Evolutionary conservation across 37 sponge, comb jelly and placozoan species (phyloP), one percentile per base, ranked within the genome.

Genomic region (Ianthella basta): DNA sequence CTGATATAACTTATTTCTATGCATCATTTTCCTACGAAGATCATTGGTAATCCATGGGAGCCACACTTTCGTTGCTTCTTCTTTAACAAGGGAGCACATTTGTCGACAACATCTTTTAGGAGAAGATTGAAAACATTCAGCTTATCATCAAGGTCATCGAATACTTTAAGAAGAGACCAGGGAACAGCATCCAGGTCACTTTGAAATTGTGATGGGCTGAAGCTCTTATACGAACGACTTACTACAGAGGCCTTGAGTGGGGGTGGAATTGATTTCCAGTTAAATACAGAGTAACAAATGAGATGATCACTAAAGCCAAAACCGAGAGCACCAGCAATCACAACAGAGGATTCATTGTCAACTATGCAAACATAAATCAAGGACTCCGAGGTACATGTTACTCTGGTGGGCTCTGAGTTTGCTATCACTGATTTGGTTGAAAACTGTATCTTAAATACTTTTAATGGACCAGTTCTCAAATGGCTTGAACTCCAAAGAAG

Each of bases 361-460:
- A 72, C 73, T 72, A 72, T 72, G 73, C 73, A 72, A 15, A 72
- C 73, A 72, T 72, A 37, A 72, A 72, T 72, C 19, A 72, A 40
- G 13, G 73, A 72, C 39, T 72, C 14, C 10, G 73, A 72, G 19
- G 73, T 37, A 72, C 73, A 72, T 8, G 73, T 20, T 37, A 72
- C 73, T 72, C 73, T 72, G 19, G 73, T 72, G 19, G 73, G 73
- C 39, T 72, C 41, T 19, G 73, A 72, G 35, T 37, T 72, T 37
- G 36, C 73, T 72, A n/a, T n/a, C n/a, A n/a, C n/a, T n/a, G n/a
- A n/a, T n/a, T n/a, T n/a, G n/a, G n/a, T n/a, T n/a, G n/a, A n/a
- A n/a, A n/a, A n/a, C n/a, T n/a, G n/a, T n/a, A n/a, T n/a, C n/a
- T n/a, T n/a, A n/a, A n/a, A n/a, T n/a, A n/a, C n/a, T n/a, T n/a